A percentile compares a stretch with the other conserved stretches of the same genome.
phyloP scores from a whole-genome alignment of 2,797 vertebrate genomes.

The Pelochelys cantorii region DNA sequence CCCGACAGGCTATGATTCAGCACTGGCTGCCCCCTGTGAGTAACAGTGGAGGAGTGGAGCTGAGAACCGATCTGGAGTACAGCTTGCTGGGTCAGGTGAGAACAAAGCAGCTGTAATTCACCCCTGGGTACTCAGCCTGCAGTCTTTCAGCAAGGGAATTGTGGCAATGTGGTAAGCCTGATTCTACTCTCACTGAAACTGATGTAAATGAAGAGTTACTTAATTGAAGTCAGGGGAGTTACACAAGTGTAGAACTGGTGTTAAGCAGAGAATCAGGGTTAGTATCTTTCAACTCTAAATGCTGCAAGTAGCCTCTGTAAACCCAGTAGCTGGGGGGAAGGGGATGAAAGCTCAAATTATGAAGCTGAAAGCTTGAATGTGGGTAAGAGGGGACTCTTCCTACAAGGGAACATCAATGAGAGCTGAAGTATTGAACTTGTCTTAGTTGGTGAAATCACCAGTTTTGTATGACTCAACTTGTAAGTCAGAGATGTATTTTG shows the following conservation, averaged over 20 bases:
- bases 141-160: fast-evolving
- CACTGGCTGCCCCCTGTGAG: slow-evolving; percentile 93
- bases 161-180: not conserved
- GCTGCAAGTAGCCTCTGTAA: fast-evolving
- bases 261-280: not conserved
- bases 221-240: fast-evolving
- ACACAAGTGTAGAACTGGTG: not conserved
- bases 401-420: not conserved
- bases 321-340: not conserved
- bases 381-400: not conserved
- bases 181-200: not conserved
- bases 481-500: not conserved
- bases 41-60: slow-evolving; percentile 83
- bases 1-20: slow-evolving; percentile 90
- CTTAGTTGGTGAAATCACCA: fast-evolving
- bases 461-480: not conserved
- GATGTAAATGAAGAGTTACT: not conserved
- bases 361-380: not conserved
- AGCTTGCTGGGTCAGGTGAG: slow-evolving; percentile 85
- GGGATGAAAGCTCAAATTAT: not conserved
- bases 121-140: fast-evolving
- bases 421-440: not conserved
- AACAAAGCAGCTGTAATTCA: fast-evolving
- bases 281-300: fast-evolving
- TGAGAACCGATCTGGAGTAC: slow-evolving; percentile 89